A percentile compares a stretch with the other conserved stretches of the same genome.
These are phyloP conservation scores for Drosophila azteca DNA, from an alignment of 1,140 invertebrate species.

Conservation along the genomic window DNA sequence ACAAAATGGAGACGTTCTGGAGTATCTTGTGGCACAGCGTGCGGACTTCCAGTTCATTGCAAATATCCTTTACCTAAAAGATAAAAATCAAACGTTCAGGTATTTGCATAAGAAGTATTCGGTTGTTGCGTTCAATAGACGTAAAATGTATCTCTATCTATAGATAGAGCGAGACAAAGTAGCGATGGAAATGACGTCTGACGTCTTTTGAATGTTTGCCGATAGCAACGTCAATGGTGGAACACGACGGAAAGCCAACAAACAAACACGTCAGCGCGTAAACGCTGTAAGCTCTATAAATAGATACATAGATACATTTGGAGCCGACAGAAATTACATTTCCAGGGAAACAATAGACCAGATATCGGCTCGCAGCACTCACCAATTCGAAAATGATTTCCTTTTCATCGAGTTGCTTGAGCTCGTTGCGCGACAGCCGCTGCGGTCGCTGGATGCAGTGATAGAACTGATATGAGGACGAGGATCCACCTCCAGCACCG, in stretches of 20 bases:
- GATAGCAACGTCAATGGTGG: conserved; percentile 67
- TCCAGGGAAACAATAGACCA: conserved; percentile 36
- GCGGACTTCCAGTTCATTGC: conserved; percentile 96
- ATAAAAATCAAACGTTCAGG: background rate
- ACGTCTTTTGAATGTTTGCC: conserved; percentile 68
- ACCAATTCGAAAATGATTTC: conserved; percentile 98
- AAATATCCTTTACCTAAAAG: conserved; percentile 94
- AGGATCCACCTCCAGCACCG: too few species aligned
- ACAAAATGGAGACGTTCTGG: conserved; percentile 95
- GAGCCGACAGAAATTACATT: conserved; percentile 23
- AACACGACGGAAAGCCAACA: conserved; percentile 15
- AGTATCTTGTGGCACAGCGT: conserved; percentile 98
- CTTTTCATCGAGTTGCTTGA: conserved; percentile 95
- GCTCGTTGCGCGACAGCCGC: conserved; percentile 91
- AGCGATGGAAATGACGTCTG: conserved; percentile 19
- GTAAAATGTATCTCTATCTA: conserved; percentile 29
- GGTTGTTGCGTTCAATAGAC: conserved; percentile 9
- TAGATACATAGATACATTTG: conserved; percentile 21
- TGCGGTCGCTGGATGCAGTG: conserved; percentile 85
- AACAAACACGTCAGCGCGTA: conserved; percentile 38
- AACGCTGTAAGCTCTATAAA: conserved; percentile 26
- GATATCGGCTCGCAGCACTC: conserved; percentile 6
- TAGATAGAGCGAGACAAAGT: conserved; percentile 8
- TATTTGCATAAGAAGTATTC: conserved; percentile 14
- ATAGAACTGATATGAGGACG: conserved; percentile 50